phyloP scores from a whole-genome alignment of 2,113 vertebrate genomes.

The Bujurquina vittata region DNA sequence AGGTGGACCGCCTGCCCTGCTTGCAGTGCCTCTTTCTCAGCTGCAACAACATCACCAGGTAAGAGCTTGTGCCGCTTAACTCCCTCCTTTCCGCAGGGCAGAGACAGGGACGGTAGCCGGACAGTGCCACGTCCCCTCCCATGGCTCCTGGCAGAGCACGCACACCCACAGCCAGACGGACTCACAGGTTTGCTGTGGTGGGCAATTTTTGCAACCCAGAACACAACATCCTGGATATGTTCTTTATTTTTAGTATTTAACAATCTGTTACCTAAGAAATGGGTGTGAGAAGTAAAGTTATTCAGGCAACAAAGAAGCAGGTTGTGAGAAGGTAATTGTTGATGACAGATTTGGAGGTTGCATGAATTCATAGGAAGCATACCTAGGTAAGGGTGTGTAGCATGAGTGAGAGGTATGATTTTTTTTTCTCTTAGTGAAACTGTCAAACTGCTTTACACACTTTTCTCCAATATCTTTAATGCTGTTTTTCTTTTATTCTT shows the following conservation, averaged over 20 bases:
- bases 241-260: constrained; percentile 22
- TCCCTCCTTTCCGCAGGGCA: constrained; percentile 57
- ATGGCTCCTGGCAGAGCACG: constrained; percentile 29
- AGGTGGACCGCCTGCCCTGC: constrained; percentile 93
- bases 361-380: constrained; percentile 6
- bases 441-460: constrained; percentile 14
- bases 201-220: constrained; percentile 39
- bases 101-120: constrained; percentile 45
- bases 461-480: background rate
- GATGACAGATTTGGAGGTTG: constrained; percentile 3
- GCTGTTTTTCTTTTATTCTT: background rate
- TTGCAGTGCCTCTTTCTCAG: constrained; percentile 97
- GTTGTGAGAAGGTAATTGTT: background rate
- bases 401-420: constrained; percentile 5
- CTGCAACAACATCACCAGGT: constrained; percentile 97
- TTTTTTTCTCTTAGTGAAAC: background rate
- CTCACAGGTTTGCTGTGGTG: constrained; percentile 33
- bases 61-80: constrained; percentile 76
- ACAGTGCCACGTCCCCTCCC: constrained; percentile 40
- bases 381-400: background rate
- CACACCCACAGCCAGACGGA: constrained; percentile 13
- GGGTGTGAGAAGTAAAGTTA: constrained; percentile 31
- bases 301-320: constrained; percentile 9
- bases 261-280: constrained; percentile 11
- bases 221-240: background rate